These are phyloP conservation scores for Tetanocera ferruginea DNA, from an alignment of 2,888 invertebrate genomes.

Conservation along the genomic window DNA sequence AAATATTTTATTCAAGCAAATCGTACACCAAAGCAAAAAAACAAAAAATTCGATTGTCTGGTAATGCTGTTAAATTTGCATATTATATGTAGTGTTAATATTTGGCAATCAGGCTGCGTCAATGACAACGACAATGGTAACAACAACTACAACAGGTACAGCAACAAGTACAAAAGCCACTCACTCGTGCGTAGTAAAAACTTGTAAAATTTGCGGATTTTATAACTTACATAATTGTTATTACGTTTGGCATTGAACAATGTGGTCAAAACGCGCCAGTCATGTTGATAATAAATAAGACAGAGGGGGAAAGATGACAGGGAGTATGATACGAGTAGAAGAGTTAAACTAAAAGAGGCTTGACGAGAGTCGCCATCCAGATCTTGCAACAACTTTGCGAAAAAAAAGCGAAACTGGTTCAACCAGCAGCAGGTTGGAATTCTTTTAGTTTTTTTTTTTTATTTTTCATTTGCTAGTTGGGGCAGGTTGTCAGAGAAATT, in stretches of 20 bases:
- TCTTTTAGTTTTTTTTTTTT: not conserved
- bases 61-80: not conserved
- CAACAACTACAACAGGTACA: not conserved
- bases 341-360: not conserved
- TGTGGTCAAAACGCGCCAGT: not conserved
- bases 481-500: too few species aligned
- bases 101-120: not conserved
- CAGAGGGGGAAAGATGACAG: too few species aligned
- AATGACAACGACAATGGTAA: not conserved
- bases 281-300: not conserved
- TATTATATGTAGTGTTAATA: not conserved
- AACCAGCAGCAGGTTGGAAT: not conserved
- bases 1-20: too few species aligned
- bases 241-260: slow-evolving; percentile 62
- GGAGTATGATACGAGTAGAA: not conserved
- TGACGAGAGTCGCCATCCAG: not conserved
- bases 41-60: not conserved
- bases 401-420: slow-evolving; percentile 28
- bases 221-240: slow-evolving; percentile 60
- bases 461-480: not conserved
- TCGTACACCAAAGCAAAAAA: too few species aligned
- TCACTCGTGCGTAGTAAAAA: not conserved
- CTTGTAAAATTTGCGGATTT: not conserved
- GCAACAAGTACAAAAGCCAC: not conserved
- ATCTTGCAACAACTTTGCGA: not conserved